A percentile compares a stretch with the other conserved stretches of the same genome.
Evolutionary conservation across 1,140 invertebrate genomes (phyloP).

Genomic region (Steinernema khuongi): DNA sequence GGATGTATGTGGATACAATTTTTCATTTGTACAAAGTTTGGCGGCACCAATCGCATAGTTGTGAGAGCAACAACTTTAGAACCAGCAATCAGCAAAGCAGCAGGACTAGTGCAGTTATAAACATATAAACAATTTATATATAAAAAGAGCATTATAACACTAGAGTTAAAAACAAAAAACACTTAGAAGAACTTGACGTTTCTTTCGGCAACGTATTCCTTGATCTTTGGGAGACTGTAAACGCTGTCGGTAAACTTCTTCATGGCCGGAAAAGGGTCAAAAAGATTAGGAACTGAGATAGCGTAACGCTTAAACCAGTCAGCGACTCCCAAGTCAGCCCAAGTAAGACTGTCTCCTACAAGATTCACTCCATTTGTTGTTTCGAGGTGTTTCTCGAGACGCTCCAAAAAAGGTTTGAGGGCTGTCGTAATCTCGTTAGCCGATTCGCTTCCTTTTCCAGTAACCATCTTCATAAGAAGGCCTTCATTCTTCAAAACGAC

Average conservation of each 20-base stretch:
- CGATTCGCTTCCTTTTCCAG: not conserved
- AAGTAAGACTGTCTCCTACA: not conserved
- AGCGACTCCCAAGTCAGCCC: not conserved
- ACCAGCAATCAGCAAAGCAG: too few relatives aligned
- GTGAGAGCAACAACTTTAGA: too few relatives aligned
- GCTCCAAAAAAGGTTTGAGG: not conserved
- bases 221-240: not conserved
- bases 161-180: too few relatives aligned
- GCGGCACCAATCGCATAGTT: too few relatives aligned
- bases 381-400: not conserved
- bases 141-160: too few relatives aligned
- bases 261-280: not conserved
- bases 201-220: not conserved
- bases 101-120: too few relatives aligned
- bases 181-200: too few relatives aligned
- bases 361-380: not conserved
- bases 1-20: conserved; percentile 63
- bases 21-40: conserved; percentile 27
- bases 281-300: not conserved
- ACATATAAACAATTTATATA: too few relatives aligned
- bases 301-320: conserved; percentile 1
- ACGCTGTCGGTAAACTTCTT: not conserved
- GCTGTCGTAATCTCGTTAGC: not conserved
- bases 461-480: not conserved
- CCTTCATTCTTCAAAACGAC: not conserved